A percentile compares a stretch with the other conserved stretches of the same genome.
Evolutionary conservation across 30 jellyfish, hydroid and myxozoan genomes (phyloP).

Genomic region (Aurelia aurita complex sp. Pacific): DNA sequence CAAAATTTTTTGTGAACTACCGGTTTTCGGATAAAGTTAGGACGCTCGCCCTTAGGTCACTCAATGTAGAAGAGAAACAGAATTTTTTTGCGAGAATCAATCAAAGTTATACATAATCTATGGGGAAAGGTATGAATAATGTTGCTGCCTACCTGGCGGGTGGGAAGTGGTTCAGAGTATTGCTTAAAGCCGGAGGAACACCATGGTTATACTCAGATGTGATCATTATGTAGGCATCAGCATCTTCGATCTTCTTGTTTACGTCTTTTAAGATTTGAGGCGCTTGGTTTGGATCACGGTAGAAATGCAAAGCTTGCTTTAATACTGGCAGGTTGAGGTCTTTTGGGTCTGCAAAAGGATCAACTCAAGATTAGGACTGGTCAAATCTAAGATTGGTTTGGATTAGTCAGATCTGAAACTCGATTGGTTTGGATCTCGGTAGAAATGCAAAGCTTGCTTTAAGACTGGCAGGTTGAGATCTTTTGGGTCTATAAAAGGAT

Average conservation of each 20-base stretch:
- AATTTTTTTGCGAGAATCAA: too few relatives aligned
- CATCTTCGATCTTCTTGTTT: constrained; percentile 53
- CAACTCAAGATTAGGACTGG: too few relatives aligned
- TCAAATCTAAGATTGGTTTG: too few relatives aligned
- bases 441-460: too few relatives aligned
- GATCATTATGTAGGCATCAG: constrained; percentile 57
- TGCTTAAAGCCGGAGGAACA: constrained; percentile 71
- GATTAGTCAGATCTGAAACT: too few relatives aligned
- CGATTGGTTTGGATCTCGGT: too few relatives aligned
- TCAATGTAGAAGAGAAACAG: too few relatives aligned
- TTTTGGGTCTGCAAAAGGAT: constrained; percentile 15
- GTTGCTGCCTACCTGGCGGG: constrained; percentile 50
- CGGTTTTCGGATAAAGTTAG: too few relatives aligned
- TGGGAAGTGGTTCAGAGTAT: constrained; percentile 63
- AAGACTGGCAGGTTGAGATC: background rate
- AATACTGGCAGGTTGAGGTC: constrained; percentile 57
- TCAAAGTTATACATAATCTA: background rate
- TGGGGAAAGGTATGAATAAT: background rate
- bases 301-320: constrained; percentile 71
- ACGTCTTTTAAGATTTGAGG: constrained; percentile 49
- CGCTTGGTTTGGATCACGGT: constrained; percentile 66
- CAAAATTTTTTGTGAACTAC: too few relatives aligned
- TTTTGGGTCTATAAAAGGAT: constrained; percentile 1
- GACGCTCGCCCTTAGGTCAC: too few relatives aligned
- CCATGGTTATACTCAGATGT: constrained; percentile 75